A percentile compares a stretch with the other conserved stretches of the same genome.
Conservation (phyloP, 1,140 invertebrate genomes). For the Penaeus vannamei region DNA sequence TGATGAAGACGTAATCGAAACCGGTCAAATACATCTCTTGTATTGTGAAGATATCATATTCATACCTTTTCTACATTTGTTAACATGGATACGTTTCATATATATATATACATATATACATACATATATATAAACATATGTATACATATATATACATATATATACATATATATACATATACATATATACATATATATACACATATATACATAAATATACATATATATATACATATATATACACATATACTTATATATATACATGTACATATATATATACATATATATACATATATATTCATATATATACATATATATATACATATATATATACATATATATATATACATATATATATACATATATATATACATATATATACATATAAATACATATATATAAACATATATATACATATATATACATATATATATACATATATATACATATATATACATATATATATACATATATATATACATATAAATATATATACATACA, state of each 20-base stretch:
- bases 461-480: constrained; percentile 14
- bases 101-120: not conserved
- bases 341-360: constrained; percentile 14
- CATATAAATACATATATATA: no score
- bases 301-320: constrained; percentile 16
- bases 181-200: constrained; percentile 14
- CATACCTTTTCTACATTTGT: no score
- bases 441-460: constrained; percentile 14
- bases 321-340: no score
- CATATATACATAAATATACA: constrained; percentile 9
- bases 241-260: constrained; percentile 6
- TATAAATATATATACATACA: constrained; percentile 3
- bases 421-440: constrained; percentile 16
- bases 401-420: constrained; percentile 16
- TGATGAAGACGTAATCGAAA: no score
- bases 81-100: not conserved
- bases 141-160: constrained; percentile 16
- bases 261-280: constrained; percentile 14
- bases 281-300: constrained; percentile 9
- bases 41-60: no score
- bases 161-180: constrained; percentile 16
- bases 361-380: constrained; percentile 14
- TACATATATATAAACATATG: not conserved
- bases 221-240: constrained; percentile 16
- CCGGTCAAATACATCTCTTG: no score